phyloP scores from a whole-genome alignment of 2,888 invertebrate genomes.

The Stenodema calcarata region DNA sequence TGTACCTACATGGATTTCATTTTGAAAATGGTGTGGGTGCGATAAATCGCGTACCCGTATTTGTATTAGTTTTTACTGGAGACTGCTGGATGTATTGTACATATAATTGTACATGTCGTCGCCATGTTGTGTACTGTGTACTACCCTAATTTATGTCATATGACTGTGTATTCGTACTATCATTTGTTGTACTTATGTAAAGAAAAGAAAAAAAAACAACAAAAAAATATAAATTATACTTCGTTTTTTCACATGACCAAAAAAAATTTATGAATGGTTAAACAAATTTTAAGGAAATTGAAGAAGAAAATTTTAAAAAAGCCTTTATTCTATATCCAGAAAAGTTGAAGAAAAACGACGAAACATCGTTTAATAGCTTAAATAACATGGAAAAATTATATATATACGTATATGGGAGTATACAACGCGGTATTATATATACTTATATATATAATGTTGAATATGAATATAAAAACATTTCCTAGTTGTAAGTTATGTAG shows the following conservation, averaged over 20 bases:
- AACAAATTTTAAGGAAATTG: background rate
- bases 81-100: conserved; percentile 34
- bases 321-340: conserved; percentile 29
- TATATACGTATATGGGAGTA: conserved; percentile 33
- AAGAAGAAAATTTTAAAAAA: conserved; percentile 2
- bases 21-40: background rate
- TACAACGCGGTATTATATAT: conserved; percentile 38
- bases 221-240: background rate
- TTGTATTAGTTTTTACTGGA: conserved; percentile 10
- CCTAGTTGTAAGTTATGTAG: conserved; percentile 52
- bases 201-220: background rate
- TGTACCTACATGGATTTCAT: background rate
- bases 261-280: conserved; percentile 25
- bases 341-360: background rate
- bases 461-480: conserved; percentile 39
- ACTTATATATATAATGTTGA: conserved; percentile 39
- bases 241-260: conserved; percentile 34
- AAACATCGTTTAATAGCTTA: conserved; percentile 6
- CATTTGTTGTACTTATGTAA: conserved; percentile 24
- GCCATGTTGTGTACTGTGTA: conserved; percentile 34
- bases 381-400: conserved; percentile 31
- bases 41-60: background rate
- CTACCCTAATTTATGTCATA: conserved; percentile 18
- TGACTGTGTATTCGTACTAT: conserved; percentile 38
- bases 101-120: conserved; percentile 24